Evolutionary conservation across 2,797 vertebrate species (phyloP), one percentile per base, ranked within the genome.

Genomic region (Protosalanx chinensis): DNA sequence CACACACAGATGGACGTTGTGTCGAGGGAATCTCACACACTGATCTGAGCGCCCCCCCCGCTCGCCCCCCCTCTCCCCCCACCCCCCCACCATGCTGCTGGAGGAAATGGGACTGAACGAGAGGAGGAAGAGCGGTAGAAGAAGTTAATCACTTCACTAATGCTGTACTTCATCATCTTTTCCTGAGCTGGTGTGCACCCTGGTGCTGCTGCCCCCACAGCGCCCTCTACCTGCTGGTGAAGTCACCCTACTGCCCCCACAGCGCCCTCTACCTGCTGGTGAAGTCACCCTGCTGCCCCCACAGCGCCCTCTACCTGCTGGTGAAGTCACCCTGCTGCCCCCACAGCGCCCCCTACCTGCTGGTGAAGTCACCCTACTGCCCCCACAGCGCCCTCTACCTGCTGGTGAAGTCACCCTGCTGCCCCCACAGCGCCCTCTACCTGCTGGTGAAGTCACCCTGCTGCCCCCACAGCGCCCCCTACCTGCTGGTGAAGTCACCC

Each of bases 141-240:
- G 90, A 87, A 93, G 92, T 92, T 93, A 94, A 93, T 93, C 92
- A 91, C 90, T 81, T 79, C 77, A 72, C 90, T 93, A 93, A 92
- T 92, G 91, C 88, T 84, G 87, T 86, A 91, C 90, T 93, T 93
- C 91, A 93, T 93, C 93, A 93, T 92, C 86, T 88, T 92, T 92
- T 92, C 88, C 87, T 84, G 80, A 88, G 85, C 83, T 84, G 73
- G 88, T 84, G 86, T 85, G 88, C 84, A 88, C 82, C 77, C 79
- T 41, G 16, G 67, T 75, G 82, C 81, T 61, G 23, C 82, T 76
- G 82, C 75, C 76, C 77, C 74, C 29, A 86, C 86, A 85, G 88
- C 84, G 85, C 85, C 88, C 82, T 85, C 84, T 84, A 75, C 81
- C 83, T 78, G 72, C 61, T 15, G 71, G 32, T 68, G 73, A 6